These are phyloP conservation scores for Arenicola marina DNA, from an alignment of 2,888 invertebrate species.

Conservation along the genomic window DNA sequence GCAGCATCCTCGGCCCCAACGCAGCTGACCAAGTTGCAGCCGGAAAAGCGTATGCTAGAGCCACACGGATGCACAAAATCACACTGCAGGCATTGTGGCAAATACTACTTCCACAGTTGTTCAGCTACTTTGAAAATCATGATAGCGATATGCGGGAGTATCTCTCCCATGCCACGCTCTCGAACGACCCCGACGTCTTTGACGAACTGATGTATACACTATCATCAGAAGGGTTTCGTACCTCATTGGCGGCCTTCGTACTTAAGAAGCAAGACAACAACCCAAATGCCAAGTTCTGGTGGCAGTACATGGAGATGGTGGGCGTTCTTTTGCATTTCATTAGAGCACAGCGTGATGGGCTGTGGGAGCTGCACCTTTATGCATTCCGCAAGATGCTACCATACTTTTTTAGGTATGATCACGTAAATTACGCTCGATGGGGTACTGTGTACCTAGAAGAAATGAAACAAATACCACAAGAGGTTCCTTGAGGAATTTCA, in stretches of 20 bases:
- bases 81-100: conserved; percentile 15
- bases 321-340: conserved; percentile 11
- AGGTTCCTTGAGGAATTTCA: conserved; percentile 12
- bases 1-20: conserved; percentile 13
- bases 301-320: conserved; percentile 14
- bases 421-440: conserved; percentile 14
- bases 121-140: conserved; percentile 2
- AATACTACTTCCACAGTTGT: conserved; percentile 8
- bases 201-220: conserved; percentile 1
- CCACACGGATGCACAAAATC: conserved; percentile 16
- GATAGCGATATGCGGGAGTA: not conserved
- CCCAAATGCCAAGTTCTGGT: conserved; percentile 10
- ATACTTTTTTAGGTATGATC: conserved; percentile 12
- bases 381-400: conserved; percentile 13
- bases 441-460: conserved; percentile 16
- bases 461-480: not conserved
- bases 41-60: conserved; percentile 17
- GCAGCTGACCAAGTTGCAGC: conserved; percentile 12
- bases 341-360: conserved; percentile 8
- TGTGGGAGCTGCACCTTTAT: conserved; percentile 11
- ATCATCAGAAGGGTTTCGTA: conserved; percentile 2
- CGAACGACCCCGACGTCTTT: not conserved
- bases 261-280: not conserved
- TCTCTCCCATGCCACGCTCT: not conserved
- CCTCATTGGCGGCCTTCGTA: not conserved